Evolutionary conservation across 2,113 vertebrate genomes (phyloP).

Genomic region (Hyperoodon ampullatus): DNA sequence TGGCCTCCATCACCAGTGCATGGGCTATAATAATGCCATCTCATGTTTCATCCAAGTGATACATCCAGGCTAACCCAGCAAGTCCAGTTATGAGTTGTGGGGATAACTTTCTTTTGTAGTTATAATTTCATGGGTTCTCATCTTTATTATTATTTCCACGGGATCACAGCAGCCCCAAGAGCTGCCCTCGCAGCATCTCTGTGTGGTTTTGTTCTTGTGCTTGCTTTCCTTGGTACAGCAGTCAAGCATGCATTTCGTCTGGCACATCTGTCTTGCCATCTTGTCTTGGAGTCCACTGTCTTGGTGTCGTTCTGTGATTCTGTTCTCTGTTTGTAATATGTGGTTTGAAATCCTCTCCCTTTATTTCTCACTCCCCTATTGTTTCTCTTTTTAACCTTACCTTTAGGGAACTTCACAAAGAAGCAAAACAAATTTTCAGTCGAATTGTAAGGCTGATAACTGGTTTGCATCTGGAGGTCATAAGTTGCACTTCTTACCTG

Average conservation of each 20-base stretch:
- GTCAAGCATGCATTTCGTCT: conserved; percentile 80
- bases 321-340: conserved; percentile 94
- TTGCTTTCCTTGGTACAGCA: conserved; percentile 75
- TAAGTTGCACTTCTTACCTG: conserved; percentile 28
- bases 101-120: conserved; percentile 77
- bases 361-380: conserved; percentile 52
- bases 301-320: conserved; percentile 90
- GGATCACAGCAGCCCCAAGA: conserved; percentile 76
- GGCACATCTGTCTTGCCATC: conserved; percentile 82
- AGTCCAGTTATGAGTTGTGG: conserved; percentile 84
- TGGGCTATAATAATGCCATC: conserved; percentile 89
- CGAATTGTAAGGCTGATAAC: background rate
- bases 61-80: conserved; percentile 85
- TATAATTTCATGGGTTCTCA: conserved; percentile 67
- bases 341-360: conserved; percentile 81
- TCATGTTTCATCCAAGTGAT: conserved; percentile 88
- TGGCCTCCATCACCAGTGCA: conserved; percentile 88
- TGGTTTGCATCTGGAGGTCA: conserved; percentile 54
- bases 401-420: conserved; percentile 89
- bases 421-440: conserved; percentile 83
- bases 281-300: conserved; percentile 84
- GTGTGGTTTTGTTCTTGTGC: conserved; percentile 64
- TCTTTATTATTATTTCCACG: conserved; percentile 75
- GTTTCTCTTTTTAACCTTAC: conserved; percentile 67
- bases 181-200: conserved; percentile 76